Base-by-base conservation (phyloP, 2,888 invertebrate genomes). In the Trissoscelio sp. region DNA sequence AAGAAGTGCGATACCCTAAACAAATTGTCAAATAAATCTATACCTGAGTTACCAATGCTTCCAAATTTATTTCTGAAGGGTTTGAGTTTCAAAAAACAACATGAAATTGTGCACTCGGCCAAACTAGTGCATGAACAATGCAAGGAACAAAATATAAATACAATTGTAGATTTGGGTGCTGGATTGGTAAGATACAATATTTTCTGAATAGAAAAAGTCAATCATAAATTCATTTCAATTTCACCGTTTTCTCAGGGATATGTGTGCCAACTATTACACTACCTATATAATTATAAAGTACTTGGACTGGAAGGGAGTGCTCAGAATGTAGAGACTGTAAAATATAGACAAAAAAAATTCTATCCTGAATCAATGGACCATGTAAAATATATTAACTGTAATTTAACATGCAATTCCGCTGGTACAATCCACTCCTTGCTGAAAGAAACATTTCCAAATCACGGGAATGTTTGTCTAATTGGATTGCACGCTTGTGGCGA, bases 401-500 rank as follows among this genome's bases (percentile, higher is more conserved):
- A 92, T 62, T 92, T 96, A 37, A 93, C 91, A 0, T 89, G 90
- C 18, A 84, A 93, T 37, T 95, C 95, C 0, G 85, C 89, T 12
- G 85, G 85, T 9, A 90, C 90, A 60, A 93, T 95, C 67, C 85
- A 91, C 66, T 77, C 81, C n/a, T 90, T 90, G 85, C 80, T 93
- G 39, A 22, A 88, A 0, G 88, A 92, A 44, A 92, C 92, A 70
- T 92, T 92, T 80, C 86, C 92, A 77, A 86, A 90, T 46, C 74
- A 92, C 66, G 85, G 90, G 37, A 73, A 83, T 12, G 73, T 92
- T 66, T 93, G 93, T 70, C 88, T 95, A 81, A 92, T 94, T 77
- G 96, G 96, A 0, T 92, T 96, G 6, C 96, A 96, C 88, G 94
- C 96, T 4, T 96, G 96, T 87, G 96, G 95, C 0, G 96, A 96